Evolutionary conservation across 2,888 invertebrate genomes (phyloP).

Genomic region (Nomada fabriciana): DNA sequence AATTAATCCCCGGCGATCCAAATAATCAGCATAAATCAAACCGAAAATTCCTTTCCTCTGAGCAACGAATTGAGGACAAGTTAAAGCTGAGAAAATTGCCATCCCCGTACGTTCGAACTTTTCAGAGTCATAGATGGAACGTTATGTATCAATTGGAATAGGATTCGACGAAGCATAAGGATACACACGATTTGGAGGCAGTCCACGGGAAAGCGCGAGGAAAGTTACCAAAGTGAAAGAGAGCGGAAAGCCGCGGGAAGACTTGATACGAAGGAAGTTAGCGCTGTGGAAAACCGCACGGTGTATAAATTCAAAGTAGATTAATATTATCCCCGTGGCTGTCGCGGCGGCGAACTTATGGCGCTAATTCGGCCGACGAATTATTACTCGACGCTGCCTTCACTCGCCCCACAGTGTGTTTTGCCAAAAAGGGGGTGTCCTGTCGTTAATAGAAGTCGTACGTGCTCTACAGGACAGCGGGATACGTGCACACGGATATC

Average conservation of each 20-base stretch:
- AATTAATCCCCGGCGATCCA: conserved; percentile 44
- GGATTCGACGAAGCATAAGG: not conserved
- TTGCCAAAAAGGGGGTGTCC: conserved; percentile 71
- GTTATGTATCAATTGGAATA: not conserved
- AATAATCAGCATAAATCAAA: too few relatives aligned
- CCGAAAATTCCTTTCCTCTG: not conserved
- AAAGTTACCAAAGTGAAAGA: conserved; percentile 36
- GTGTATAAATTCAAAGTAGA: conserved; percentile 83
- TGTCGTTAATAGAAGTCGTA: conserved; percentile 73
- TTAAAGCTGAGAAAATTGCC: not conserved
- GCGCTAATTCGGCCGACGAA: conserved; percentile 83
- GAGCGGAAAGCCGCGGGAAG: conserved; percentile 41
- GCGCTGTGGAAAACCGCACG: conserved; percentile 64
- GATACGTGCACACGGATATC: conserved; percentile 54
- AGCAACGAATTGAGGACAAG: not conserved
- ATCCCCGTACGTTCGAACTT: not conserved
- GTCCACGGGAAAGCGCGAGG: not conserved
- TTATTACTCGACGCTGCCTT: conserved; percentile 82
- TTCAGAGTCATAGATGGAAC: not conserved
- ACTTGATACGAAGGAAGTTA: conserved; percentile 61
- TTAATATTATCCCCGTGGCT: conserved; percentile 83
- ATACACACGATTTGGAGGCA: not conserved
- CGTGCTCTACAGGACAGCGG: conserved; percentile 64
- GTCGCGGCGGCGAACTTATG: conserved; percentile 82
- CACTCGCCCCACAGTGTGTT: conserved; percentile 76